Conservation (phyloP, 2,888 invertebrate genomes). For the Acronicta psi region DNA sequence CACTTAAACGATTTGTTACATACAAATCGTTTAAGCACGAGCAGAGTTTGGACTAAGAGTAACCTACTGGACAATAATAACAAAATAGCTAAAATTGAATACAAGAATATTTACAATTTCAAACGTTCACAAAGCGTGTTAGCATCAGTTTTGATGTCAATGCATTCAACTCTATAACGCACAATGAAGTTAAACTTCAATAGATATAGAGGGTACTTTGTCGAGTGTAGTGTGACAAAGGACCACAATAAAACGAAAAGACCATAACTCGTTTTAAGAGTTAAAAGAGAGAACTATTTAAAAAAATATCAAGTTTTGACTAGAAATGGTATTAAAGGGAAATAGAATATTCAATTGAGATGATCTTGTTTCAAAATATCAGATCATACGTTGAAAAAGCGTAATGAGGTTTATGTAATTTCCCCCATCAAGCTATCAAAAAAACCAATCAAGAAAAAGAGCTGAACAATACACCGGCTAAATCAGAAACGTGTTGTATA, state of each 20-base stretch:
- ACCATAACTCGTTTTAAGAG: constrained; percentile 1
- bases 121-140: constrained; percentile 9
- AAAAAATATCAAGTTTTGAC: too few relatives aligned
- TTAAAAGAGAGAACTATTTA: too few relatives aligned
- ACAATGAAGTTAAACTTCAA: constrained; percentile 24
- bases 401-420: too few relatives aligned
- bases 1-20: too few relatives aligned
- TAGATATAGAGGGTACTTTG: constrained; percentile 15
- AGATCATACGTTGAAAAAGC: too few relatives aligned
- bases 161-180: constrained; percentile 28
- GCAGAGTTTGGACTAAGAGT: background rate
- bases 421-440: constrained; percentile 21
- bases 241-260: background rate
- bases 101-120: constrained; percentile 9
- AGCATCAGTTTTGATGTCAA: constrained; percentile 39
- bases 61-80: background rate
- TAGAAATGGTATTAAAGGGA: too few relatives aligned
- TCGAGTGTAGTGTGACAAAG: constrained; percentile 1
- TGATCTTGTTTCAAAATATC: too few relatives aligned
- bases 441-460: constrained; percentile 22
- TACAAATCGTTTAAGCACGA: background rate
- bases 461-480: constrained; percentile 8
- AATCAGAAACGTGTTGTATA: constrained; percentile 15
- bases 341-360: too few relatives aligned
- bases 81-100: background rate